A percentile compares a stretch with the other conserved stretches of the same genome.
Evolutionary conservation across 2,888 invertebrate species (phyloP).

Genomic region (Hirtodrosophila histrioides): DNA sequence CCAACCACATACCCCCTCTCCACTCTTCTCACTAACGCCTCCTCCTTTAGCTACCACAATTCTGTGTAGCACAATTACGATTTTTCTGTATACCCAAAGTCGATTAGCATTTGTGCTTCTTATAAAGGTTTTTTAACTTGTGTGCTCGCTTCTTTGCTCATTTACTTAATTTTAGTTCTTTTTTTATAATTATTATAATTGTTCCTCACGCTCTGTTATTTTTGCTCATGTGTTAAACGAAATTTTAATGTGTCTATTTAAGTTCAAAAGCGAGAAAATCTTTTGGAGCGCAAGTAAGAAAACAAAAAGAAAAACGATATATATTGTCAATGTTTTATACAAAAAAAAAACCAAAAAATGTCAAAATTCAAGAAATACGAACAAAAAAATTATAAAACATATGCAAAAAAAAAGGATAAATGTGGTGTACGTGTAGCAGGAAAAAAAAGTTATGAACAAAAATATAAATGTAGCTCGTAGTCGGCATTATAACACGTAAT

Average conservation of each 20-base stretch:
- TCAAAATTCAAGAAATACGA: slow-evolving; percentile 33
- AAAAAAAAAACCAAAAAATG: slow-evolving; percentile 37
- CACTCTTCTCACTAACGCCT: not conserved
- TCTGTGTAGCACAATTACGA: slow-evolving; percentile 27
- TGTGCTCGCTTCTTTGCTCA: slow-evolving; percentile 43
- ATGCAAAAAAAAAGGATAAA: slow-evolving; percentile 31
- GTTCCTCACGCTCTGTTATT: slow-evolving; percentile 68
- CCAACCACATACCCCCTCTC: slow-evolving; percentile 3
- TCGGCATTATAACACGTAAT: slow-evolving; percentile 51
- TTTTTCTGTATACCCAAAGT: slow-evolving; percentile 38
- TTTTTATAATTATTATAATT: slow-evolving; percentile 45
- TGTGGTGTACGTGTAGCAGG: slow-evolving; percentile 38
- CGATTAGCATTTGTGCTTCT: slow-evolving; percentile 45
- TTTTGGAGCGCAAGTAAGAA: slow-evolving; percentile 42
- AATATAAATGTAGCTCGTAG: slow-evolving; percentile 65
- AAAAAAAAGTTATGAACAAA: slow-evolving; percentile 27
- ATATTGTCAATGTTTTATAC: slow-evolving; percentile 22
- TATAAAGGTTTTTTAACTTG: slow-evolving; percentile 26
- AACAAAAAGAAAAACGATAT: slow-evolving; percentile 14
- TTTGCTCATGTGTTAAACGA: slow-evolving; percentile 58
- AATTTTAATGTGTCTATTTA: slow-evolving; percentile 40
- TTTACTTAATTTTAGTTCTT: slow-evolving; percentile 37
- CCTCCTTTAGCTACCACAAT: not conserved
- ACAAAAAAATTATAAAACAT: slow-evolving; percentile 35
- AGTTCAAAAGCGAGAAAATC: slow-evolving; percentile 35